Evolutionary conservation across 1,140 invertebrate genomes (phyloP), one percentile per base, ranked within the genome.

Genomic region (Sycophaga agraensis): DNA sequence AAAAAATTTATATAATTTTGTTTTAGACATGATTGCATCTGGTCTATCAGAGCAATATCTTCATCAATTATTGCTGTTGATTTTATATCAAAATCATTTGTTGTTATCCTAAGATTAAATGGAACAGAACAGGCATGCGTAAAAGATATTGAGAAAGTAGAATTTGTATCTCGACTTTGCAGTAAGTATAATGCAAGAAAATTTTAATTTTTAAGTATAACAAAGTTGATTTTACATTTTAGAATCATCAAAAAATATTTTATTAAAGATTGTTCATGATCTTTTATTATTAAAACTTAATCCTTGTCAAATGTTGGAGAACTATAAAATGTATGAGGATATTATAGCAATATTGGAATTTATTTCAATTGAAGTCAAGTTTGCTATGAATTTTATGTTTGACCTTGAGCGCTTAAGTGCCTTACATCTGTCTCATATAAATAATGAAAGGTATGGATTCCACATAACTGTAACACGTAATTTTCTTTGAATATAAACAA

Each of bases 21-120:
- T 75, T 73, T 53, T 35, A 76, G 74, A 4, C 28, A 70, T 19
- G 57, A 73, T n/a, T 64, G 63, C 37, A 74, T 76, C 59, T 76
- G 74, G 74, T 37, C 66, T 4, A 39, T 74, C 22, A 19, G 63
- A 65, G 16, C 59, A 46, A 34, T 69, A 7, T 53, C 68, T 11
- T 64, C 34, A 28, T 64, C 68, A 46, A 16, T 68, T 2, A 39
- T 76, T 24, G 48, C 61, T 26, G 50, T 71, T 16, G 62, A 68
- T 58, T 76, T 72, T 37, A 71, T 76, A 48, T 66, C 68, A 8
- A 68, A 64, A 53, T 73, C 73, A 12, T 48, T 76, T 26, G 63
- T 75, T 24, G 21, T 71, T 48, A 22, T 64, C 24, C 57, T 70
- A 40, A 42, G 58, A 57, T 45, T 60, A 66, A 49, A 46, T 24